These are phyloP conservation scores for Caenorhabditis wallacei DNA, from an alignment of 2,888 invertebrate species.

Conservation along the genomic window DNA sequence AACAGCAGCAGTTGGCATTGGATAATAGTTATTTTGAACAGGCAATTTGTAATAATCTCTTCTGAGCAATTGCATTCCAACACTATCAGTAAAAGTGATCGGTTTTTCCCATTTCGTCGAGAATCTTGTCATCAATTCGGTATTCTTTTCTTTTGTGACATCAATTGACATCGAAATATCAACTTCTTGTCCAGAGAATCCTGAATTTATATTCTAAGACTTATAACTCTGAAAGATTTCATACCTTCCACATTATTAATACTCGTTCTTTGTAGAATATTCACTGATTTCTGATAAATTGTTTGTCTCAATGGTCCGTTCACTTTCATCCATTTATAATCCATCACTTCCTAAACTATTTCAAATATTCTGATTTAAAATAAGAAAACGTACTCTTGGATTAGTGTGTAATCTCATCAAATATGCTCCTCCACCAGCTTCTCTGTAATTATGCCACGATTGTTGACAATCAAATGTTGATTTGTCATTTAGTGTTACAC, in stretches of 20 bases:
- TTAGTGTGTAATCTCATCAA: slow-evolving; percentile 64
- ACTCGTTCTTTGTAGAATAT: slow-evolving; percentile 55
- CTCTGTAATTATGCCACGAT: slow-evolving; percentile 28
- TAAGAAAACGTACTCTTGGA: slow-evolving; percentile 26
- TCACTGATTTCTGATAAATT: slow-evolving; percentile 48
- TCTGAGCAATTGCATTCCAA: slow-evolving; percentile 72
- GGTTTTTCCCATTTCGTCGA: slow-evolving; percentile 38
- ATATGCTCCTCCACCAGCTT: slow-evolving; percentile 72
- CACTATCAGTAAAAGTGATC: slow-evolving; percentile 65
- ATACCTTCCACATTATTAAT: slow-evolving; percentile 54
- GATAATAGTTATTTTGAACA: slow-evolving; percentile 72
- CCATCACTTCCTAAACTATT: slow-evolving; percentile 22
- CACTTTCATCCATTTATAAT: slow-evolving; percentile 51
- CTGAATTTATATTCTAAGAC: not conserved
- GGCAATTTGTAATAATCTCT: slow-evolving; percentile 56
- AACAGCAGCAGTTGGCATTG: slow-evolving; percentile 75
- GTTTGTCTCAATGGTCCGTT: slow-evolving; percentile 61
- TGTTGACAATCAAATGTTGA: slow-evolving; percentile 24
- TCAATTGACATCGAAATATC: slow-evolving; percentile 67
- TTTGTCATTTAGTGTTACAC: slow-evolving; percentile 9
- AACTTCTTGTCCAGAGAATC: slow-evolving; percentile 55
- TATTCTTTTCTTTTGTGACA: slow-evolving; percentile 64
- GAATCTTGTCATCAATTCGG: slow-evolving; percentile 67
- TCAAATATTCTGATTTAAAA: not conserved
- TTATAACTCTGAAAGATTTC: not conserved